These are phyloP conservation scores for Pitangus sulphuratus DNA, from an alignment of 2,797 vertebrate species.

Conservation along the genomic window DNA sequence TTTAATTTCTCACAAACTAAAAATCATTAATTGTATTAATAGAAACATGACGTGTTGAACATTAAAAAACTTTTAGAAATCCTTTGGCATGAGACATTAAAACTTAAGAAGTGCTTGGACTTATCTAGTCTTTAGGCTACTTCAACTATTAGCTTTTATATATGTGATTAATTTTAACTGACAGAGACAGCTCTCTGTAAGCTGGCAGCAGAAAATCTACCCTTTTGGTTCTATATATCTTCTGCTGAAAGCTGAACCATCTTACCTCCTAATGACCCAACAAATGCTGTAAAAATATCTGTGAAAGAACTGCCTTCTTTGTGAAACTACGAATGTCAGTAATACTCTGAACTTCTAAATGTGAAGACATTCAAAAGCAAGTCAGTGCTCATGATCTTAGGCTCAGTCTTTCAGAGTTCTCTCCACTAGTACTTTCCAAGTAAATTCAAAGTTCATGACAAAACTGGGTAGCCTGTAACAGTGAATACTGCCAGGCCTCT, in stretches of 20 bases:
- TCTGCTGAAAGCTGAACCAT: background rate
- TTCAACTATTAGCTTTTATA: background rate
- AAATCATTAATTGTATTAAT: background rate
- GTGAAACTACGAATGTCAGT: background rate
- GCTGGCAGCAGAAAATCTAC: background rate
- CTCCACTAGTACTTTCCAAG: background rate
- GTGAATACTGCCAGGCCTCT: background rate
- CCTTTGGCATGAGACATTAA: background rate
- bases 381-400: background rate
- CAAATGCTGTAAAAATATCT: background rate
- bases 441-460: background rate
- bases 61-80: background rate
- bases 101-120: background rate
- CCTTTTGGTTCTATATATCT: background rate
- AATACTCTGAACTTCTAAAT: background rate
- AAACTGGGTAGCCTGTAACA: background rate
- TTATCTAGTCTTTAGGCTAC: background rate
- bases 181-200: background rate
- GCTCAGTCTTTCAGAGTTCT: background rate
- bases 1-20: background rate
- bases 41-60: background rate
- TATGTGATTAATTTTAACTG: background rate
- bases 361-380: background rate
- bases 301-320: background rate
- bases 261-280: background rate